Evolutionary conservation across 2,888 invertebrate species (phyloP).

Genomic region (Acleris emargana): DNA sequence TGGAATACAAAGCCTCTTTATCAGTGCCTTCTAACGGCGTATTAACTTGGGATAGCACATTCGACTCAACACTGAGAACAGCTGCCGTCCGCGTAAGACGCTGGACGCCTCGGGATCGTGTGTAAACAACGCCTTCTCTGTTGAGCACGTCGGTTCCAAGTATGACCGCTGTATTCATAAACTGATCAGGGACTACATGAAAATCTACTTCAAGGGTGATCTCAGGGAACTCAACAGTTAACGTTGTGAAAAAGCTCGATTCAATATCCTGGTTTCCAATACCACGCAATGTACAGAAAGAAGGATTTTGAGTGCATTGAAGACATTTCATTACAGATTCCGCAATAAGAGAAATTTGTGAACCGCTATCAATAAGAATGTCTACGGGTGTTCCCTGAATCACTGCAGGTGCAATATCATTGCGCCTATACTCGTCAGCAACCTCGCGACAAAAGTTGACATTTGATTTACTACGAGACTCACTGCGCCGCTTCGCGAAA

Average conservation of each 20-base stretch:
- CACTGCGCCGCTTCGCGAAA: conserved; percentile 2
- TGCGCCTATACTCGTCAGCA: background rate
- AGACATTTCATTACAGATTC: no score
- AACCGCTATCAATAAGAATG: conserved; percentile 43
- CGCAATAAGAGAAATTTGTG: no score
- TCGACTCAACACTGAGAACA: background rate
- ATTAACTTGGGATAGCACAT: conserved; percentile 15
- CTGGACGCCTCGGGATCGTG: no score
- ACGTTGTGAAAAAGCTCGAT: conserved; percentile 37
- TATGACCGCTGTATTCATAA: no score
- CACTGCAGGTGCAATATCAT: conserved; percentile 38
- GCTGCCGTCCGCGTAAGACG: conserved; percentile 20
- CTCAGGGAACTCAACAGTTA: conserved; percentile 39
- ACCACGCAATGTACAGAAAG: conserved; percentile 36
- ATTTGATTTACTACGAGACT: background rate
- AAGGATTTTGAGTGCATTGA: no score
- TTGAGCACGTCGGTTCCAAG: no score
- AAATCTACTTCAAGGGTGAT: conserved; percentile 42
- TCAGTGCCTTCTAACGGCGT: conserved; percentile 36
- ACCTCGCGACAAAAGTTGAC: conserved; percentile 39
- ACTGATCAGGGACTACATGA: no score
- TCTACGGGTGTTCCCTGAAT: conserved; percentile 42
- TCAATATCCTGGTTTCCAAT: conserved; percentile 42
- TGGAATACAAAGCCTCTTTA: conserved; percentile 10
- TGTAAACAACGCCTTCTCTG: no score